Evolutionary conservation across 1,140 invertebrate genomes (phyloP).

Genomic region (Drosophila equinoxialis): DNA sequence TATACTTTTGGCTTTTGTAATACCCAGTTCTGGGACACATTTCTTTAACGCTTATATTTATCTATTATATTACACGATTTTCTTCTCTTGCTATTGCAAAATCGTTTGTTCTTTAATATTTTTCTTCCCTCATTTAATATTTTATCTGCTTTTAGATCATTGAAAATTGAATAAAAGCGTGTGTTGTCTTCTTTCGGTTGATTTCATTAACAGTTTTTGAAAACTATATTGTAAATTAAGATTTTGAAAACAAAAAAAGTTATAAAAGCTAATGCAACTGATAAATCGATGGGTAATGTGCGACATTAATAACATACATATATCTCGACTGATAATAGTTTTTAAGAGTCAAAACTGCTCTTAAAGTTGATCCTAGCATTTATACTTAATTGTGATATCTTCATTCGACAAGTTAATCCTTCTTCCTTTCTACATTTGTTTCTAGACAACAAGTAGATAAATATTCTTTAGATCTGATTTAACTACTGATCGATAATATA

Average conservation of each 20-base stretch:
- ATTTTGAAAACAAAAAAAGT: not conserved
- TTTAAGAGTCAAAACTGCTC: too few species aligned
- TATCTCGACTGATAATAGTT: too few species aligned
- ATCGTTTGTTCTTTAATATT: not conserved
- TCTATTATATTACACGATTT: not conserved
- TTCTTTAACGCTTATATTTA: slow-evolving; percentile 6
- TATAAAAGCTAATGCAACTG: slow-evolving; percentile 3
- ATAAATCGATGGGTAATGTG: slow-evolving; percentile 17
- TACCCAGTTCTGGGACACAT: slow-evolving; percentile 29
- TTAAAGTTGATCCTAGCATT: too few species aligned
- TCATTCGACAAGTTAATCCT: too few species aligned
- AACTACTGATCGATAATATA: not conserved
- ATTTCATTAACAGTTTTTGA: slow-evolving; percentile 1
- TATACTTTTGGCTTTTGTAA: slow-evolving; percentile 97
- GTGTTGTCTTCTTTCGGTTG: not conserved
- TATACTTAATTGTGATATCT: too few species aligned
- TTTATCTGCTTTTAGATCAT: not conserved
- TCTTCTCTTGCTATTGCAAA: slow-evolving; percentile 4
- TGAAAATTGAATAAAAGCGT: slow-evolving; percentile 1
- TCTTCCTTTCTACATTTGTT: too few species aligned
- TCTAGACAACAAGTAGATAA: too few species aligned
- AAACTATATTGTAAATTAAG: slow-evolving; percentile 7
- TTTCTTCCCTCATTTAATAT: not conserved
- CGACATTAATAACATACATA: slow-evolving; percentile 32
- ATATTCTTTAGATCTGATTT: too few species aligned